Evolutionary conservation across 2,797 vertebrate species (phyloP).

Genomic region (Chelonia mydas): DNA sequence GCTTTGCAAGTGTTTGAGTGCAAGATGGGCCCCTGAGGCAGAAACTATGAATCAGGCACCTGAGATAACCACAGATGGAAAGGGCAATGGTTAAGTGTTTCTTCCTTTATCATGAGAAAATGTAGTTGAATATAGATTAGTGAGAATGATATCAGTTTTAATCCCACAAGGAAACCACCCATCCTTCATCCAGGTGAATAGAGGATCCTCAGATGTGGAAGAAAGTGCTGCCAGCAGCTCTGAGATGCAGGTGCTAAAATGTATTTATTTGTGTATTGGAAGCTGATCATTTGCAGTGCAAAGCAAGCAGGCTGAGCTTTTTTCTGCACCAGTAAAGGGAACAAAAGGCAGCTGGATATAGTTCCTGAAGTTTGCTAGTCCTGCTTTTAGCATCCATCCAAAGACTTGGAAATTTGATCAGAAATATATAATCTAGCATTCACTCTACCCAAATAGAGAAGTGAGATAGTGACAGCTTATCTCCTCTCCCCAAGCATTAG

Average conservation of each 20-base stretch:
- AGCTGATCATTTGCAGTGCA: neutral
- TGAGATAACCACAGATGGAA: neutral
- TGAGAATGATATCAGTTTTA: neutral
- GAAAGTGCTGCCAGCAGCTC: neutral
- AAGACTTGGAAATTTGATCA: neutral
- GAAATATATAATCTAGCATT: neutral
- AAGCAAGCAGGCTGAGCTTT: neutral
- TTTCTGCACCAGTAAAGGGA: neutral
- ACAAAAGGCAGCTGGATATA: neutral
- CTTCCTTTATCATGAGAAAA: neutral
- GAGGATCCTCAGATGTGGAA: neutral
- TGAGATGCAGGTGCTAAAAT: neutral
- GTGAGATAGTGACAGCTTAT: neutral
- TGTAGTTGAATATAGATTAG: neutral
- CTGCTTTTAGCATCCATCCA: rapidly evolving
- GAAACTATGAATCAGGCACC: neutral
- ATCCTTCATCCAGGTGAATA: constrained; percentile 11
- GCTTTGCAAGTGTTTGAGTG: neutral
- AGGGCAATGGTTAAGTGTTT: neutral
- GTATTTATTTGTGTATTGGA: neutral
- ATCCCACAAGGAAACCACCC: neutral
- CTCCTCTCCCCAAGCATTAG: rapidly evolving
- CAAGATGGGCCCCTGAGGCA: neutral
- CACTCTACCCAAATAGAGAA: neutral
- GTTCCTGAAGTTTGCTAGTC: neutral